Evolutionary conservation across 2,797 vertebrate genomes (phyloP).

Genomic region (Hypotaenidia okinawae): DNA sequence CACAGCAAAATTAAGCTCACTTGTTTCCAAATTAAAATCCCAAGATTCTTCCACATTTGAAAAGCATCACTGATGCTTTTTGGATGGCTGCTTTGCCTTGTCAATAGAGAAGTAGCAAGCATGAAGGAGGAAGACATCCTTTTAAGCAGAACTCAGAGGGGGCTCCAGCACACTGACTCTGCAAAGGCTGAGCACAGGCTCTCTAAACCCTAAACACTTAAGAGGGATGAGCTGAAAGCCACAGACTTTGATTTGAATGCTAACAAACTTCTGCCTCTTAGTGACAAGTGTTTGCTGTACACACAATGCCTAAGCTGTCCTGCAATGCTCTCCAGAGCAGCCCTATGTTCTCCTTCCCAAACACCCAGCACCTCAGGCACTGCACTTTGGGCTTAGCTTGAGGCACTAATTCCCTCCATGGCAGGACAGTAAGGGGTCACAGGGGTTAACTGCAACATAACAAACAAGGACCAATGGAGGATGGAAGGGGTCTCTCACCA

Average conservation of each 20-base stretch:
- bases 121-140: neutral
- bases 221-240: slow-evolving; percentile 18
- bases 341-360: neutral
- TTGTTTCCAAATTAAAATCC: slow-evolving; percentile 47
- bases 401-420: neutral
- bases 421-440: neutral
- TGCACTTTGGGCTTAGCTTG: neutral
- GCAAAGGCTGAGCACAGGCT: slow-evolving; percentile 7
- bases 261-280: neutral
- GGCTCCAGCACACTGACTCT: slow-evolving; percentile 5
- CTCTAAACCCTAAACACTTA: neutral
- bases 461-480: neutral
- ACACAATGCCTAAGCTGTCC: neutral
- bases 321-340: neutral
- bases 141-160: slow-evolving; percentile 4
- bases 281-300: neutral
- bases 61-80: slow-evolving; percentile 37
- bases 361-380: neutral
- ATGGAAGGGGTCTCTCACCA: neutral
- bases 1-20: slow-evolving; percentile 33
- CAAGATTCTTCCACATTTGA: slow-evolving; percentile 2
- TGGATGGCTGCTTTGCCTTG: slow-evolving; percentile 40
- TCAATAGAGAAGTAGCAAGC: neutral
- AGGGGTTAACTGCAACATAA: neutral
- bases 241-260: neutral